Evolutionary conservation across 2,888 invertebrate genomes (phyloP).

Genomic region (Alloscopus bannaensis): DNA sequence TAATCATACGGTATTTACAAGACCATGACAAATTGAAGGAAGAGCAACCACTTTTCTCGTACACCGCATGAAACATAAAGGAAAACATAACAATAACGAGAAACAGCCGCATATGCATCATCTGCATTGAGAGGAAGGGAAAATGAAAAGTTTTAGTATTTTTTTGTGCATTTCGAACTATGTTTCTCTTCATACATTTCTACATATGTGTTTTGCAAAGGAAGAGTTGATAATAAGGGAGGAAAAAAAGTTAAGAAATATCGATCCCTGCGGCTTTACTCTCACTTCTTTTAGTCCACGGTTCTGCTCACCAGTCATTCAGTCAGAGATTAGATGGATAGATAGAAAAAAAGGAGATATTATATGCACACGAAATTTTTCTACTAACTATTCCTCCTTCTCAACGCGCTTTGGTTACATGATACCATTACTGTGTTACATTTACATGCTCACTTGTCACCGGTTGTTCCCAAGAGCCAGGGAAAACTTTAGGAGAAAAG

Average conservation of each 20-base stretch:
- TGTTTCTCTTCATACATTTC: too few relatives aligned
- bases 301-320: constrained; percentile 46
- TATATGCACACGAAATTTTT: constrained; percentile 32
- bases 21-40: constrained; percentile 48
- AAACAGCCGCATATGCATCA: constrained; percentile 37
- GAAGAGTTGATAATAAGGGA: constrained; percentile 51
- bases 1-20: constrained; percentile 46
- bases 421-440: constrained; percentile 45
- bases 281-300: constrained; percentile 31
- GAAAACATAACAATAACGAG: constrained; percentile 26
- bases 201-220: constrained; percentile 19
- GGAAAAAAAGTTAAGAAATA: constrained; percentile 52
- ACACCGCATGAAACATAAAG: constrained; percentile 17
- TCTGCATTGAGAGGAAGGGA: neutral
- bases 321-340: constrained; percentile 61
- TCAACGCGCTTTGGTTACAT: constrained; percentile 29
- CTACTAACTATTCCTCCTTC: neutral
- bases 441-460: constrained; percentile 61
- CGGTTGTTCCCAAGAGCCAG: constrained; percentile 52
- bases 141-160: constrained; percentile 40
- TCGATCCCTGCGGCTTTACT: constrained; percentile 61
- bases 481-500: constrained; percentile 13
- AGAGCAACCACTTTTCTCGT: constrained; percentile 46
- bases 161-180: too few relatives aligned
- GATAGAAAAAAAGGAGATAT: constrained; percentile 43